phyloP scores from a whole-genome alignment of 2,797 vertebrate species.

The Notolepis coatsorum region DNA sequence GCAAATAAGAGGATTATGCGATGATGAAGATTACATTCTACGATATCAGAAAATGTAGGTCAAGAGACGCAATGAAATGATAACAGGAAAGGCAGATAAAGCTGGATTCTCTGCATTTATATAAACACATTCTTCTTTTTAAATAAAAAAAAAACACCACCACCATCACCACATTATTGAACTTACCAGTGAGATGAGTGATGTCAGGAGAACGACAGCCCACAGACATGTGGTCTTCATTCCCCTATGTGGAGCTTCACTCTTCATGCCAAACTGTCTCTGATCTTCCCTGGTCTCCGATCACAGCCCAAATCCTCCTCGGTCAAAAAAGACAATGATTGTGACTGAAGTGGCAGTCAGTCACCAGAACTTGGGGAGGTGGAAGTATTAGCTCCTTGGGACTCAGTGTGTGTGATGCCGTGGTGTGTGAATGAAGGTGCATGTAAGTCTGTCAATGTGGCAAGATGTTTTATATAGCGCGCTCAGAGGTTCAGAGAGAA shows the following conservation, averaged over 20 bases:
- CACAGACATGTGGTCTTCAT: slow-evolving; percentile 89
- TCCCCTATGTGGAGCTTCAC: slow-evolving; percentile 61
- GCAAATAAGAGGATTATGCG: background rate
- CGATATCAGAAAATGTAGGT: background rate
- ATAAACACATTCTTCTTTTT: no score
- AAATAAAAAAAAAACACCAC: background rate
- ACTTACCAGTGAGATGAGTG: slow-evolving; percentile 91
- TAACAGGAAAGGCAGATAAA: background rate
- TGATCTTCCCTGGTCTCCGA: slow-evolving; percentile 3
- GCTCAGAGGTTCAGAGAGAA: slow-evolving; percentile 52
- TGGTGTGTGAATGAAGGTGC: slow-evolving; percentile 43
- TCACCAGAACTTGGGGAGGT: slow-evolving; percentile 51
- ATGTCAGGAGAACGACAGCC: slow-evolving; percentile 86
- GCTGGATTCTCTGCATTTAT: background rate
- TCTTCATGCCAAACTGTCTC: slow-evolving; percentile 55
- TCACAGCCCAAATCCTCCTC: slow-evolving; percentile 15
- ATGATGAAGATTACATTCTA: background rate
- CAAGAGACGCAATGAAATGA: no score
- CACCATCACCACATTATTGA: slow-evolving; percentile 26
- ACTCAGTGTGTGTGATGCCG: slow-evolving; percentile 25
- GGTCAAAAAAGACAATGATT: background rate
- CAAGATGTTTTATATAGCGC: slow-evolving; percentile 70
- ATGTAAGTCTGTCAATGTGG: slow-evolving; percentile 61
- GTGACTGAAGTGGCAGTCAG: slow-evolving; percentile 34
- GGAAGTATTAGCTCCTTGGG: slow-evolving; percentile 3